Evolutionary conservation across 2,113 vertebrate species (phyloP), one percentile per base, ranked within the genome.

Genomic region (Catagonus wagneri): DNA sequence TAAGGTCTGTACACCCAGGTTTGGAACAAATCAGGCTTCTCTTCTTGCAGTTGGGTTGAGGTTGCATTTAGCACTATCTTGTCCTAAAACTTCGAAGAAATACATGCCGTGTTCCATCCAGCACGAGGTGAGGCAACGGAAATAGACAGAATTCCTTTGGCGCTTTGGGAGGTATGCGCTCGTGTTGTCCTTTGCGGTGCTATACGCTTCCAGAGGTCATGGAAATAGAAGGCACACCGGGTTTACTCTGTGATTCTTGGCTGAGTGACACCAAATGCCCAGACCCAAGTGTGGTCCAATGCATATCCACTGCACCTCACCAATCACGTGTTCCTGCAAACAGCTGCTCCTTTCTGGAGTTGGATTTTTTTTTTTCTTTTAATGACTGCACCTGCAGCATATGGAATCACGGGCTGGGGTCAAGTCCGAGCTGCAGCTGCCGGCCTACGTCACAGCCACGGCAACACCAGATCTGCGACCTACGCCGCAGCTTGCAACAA

Each of bases 21-120:
- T 16, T 54, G 36, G 44, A 84, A 88, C 32, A 2, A 44, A 61
- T 52, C 17, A 2, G 80, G 22, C 60, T 86, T 60, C 36, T 93
- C 87, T 83, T 90, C 79, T 58, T 39, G 44, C 83, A 93, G 71
- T 66, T 69, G 54, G 10, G 23, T 56, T 34, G 56, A 2, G 20
- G 79, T 32, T 79, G 44, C 66, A 61, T n/a, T 84, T 10, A 88
- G 69, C 14, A 32, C 13, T 34, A 7, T 3, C 7, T 13, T 81
- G 88, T 75, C 19, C 76, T 22, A 72, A 74, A 87, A 88, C 80
- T 95, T 90, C 1, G 10, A 96, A 92, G 94, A 96, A 96, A 75
- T 4, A 19, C 1, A 10, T 25, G 68, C 0, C 12, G 9, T 1
- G 1, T 16, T 76, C 13, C 3, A 44, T 56, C 80, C 7, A 2